Evolutionary conservation across 2,797 vertebrate species (phyloP).

Genomic region (Macropodus opercularis): DNA sequence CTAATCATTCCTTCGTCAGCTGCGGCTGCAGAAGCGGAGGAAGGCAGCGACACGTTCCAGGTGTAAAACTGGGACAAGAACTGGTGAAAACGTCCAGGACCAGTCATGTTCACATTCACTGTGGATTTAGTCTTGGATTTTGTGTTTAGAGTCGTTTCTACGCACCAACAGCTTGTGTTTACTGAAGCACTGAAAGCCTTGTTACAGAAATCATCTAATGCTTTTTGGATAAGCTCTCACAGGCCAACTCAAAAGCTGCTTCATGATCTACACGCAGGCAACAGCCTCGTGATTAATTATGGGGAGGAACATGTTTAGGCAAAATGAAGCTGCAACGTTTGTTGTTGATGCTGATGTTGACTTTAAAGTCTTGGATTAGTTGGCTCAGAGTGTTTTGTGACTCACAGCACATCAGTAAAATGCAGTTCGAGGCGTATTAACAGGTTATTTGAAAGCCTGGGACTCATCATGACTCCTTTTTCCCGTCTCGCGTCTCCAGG

Average conservation of each 20-base stretch:
- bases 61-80: neutral
- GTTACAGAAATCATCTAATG: constrained; percentile 24
- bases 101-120: no score
- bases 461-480: neutral
- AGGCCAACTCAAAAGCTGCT: neutral
- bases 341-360: no score
- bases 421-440: no score
- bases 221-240: neutral
- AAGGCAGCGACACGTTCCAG: neutral
- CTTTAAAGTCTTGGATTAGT: no score
- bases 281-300: no score
- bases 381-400: no score
- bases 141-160: neutral
- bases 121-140: neutral
- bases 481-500: constrained; percentile 54
- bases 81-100: no score
- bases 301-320: no score
- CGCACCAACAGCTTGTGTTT: neutral
- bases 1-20: neutral
- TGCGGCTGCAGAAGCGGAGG: neutral
- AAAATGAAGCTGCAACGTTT: no score
- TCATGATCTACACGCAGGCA: no score
- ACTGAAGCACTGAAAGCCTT: neutral
- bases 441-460: no score
- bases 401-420: no score